phyloP scores from a whole-genome alignment of 2,797 vertebrate species.

The Heterohyrax brucei region DNA sequence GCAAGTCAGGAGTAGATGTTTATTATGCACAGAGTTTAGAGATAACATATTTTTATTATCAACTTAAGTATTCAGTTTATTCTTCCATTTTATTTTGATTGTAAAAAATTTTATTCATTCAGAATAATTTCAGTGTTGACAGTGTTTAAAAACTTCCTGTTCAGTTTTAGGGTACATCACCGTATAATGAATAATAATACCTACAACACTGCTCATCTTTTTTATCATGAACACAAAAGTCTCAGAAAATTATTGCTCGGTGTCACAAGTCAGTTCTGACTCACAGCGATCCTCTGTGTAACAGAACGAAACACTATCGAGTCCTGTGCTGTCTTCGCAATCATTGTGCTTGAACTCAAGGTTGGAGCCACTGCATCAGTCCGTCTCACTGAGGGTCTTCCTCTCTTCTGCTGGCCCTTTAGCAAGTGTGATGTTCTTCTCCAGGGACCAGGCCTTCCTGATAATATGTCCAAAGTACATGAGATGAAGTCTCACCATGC shows the following conservation, averaged over 20 bases:
- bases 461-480: too few relatives aligned
- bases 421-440: too few relatives aligned
- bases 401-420: too few relatives aligned
- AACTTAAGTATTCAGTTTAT: slow-evolving; percentile 3
- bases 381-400: too few relatives aligned
- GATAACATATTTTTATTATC: neutral
- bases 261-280: too few relatives aligned
- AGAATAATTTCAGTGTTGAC: slow-evolving; percentile 28
- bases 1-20: neutral
- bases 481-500: too few relatives aligned
- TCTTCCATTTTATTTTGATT: slow-evolving; percentile 38
- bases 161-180: neutral
- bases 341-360: too few relatives aligned
- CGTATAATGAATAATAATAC: neutral
- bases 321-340: too few relatives aligned
- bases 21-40: neutral
- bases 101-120: neutral
- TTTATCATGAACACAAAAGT: slow-evolving; percentile 13
- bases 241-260: neutral
- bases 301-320: too few relatives aligned
- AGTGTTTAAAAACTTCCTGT: slow-evolving; percentile 14
- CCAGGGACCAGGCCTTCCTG: too few relatives aligned
- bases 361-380: too few relatives aligned
- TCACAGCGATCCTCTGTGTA: too few relatives aligned
- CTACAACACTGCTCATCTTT: neutral